Evolutionary conservation across 2,797 vertebrate genomes (phyloP).

Genomic region (Eleutherodactylus coqui): DNA sequence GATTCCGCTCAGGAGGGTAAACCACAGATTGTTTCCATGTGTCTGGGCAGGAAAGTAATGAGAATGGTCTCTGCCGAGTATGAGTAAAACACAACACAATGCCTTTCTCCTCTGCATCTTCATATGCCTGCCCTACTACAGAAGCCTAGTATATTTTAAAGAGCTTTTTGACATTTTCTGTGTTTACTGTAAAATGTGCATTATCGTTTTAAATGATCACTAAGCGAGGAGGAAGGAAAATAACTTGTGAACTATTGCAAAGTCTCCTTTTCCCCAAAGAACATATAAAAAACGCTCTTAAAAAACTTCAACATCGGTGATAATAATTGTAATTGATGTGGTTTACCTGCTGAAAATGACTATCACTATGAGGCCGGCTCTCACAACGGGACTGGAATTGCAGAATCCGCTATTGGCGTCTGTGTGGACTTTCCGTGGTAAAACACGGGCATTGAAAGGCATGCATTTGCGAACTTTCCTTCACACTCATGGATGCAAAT

Average conservation of each 20-base stretch:
- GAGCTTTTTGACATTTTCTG: neutral
- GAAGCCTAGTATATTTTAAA: neutral
- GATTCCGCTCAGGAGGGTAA: slow-evolving; percentile 73
- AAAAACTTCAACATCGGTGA: no score
- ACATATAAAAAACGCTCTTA: no score
- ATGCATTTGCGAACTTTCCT: no score
- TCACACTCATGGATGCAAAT: no score
- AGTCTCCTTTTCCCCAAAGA: no score
- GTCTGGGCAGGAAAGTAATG: slow-evolving; percentile 62
- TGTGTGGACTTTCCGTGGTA: no score
- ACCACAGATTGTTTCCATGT: slow-evolving; percentile 74
- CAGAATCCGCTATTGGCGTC: no score
- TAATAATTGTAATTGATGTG: no score
- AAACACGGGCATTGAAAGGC: no score
- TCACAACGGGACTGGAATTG: no score
- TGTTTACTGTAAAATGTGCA: neutral
- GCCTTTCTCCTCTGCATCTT: slow-evolving; percentile 50
- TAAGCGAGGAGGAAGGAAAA: neutral
- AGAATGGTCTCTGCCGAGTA: slow-evolving; percentile 55
- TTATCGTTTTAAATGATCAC: neutral
- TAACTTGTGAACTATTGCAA: neutral
- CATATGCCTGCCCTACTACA: slow-evolving; percentile 16
- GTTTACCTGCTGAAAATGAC: no score
- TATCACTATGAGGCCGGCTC: no score
- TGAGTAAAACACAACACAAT: slow-evolving; percentile 61